Percentiles rank a stretch among this genome's conserved stretches.
These are phyloP conservation scores for Laticauda colubrina DNA, from an alignment of 2,113 vertebrate species.

Conservation along the genomic window DNA sequence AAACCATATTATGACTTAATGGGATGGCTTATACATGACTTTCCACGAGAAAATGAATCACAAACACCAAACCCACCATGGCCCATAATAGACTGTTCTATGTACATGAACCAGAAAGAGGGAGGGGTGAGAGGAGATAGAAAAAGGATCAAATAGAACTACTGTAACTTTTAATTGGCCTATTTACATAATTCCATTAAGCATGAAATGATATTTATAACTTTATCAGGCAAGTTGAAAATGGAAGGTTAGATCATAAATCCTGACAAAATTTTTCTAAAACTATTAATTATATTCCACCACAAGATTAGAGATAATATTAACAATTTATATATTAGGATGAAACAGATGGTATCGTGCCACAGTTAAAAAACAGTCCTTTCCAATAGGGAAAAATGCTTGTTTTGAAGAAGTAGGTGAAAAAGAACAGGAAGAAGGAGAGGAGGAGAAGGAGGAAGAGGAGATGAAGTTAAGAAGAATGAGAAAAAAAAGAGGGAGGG, in stretches of 20 bases:
- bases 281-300: slow-evolving; percentile 51
- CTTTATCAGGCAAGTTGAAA: slow-evolving; percentile 47
- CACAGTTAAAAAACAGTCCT: neutral
- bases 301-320: slow-evolving; percentile 20
- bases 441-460: neutral
- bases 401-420: neutral
- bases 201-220: slow-evolving; percentile 63
- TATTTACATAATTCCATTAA: slow-evolving; percentile 62
- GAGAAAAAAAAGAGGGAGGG: too few species aligned
- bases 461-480: neutral
- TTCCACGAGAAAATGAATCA: neutral
- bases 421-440: neutral
- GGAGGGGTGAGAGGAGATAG: neutral
- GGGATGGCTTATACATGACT: neutral
- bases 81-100: neutral
- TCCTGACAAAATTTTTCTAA: slow-evolving; percentile 36
- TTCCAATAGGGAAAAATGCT: neutral
- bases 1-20: neutral
- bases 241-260: slow-evolving; percentile 47
- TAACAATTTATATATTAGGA: slow-evolving; percentile 32
- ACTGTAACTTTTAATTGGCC: slow-evolving; percentile 41
- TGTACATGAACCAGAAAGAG: neutral
- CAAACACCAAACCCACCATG: neutral
- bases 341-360: neutral
- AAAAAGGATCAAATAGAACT: slow-evolving; percentile 7